Evolutionary conservation across 2,113 vertebrate species (phyloP).

Genomic region (Opisthocomus hoazin): DNA sequence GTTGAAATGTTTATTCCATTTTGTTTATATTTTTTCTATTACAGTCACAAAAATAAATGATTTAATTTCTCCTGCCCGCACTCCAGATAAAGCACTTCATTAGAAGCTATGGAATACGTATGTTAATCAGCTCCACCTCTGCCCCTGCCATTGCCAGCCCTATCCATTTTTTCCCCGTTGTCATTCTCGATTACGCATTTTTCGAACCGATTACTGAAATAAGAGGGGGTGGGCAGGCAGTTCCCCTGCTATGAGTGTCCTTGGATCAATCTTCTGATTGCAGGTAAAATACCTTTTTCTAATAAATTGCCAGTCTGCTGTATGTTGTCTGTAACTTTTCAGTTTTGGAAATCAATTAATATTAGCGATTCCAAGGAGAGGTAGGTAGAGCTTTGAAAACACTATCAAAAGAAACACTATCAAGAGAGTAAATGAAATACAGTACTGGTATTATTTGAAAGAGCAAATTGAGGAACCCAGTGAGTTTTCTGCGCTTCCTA

Average conservation of each 20-base stretch:
- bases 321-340: background rate
- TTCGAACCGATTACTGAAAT: background rate
- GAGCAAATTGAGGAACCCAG: background rate
- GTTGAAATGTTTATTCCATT: background rate
- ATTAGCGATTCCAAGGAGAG: background rate
- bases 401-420: fast-evolving
- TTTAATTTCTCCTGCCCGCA: background rate
- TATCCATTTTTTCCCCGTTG: background rate
- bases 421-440: background rate
- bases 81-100: background rate
- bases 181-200: background rate
- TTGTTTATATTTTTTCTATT: background rate
- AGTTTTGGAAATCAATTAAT: background rate
- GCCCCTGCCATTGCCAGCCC: background rate
- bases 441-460: background rate
- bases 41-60: background rate
- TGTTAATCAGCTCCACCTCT: background rate
- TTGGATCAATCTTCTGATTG: background rate
- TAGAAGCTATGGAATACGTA: background rate
- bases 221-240: background rate
- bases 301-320: background rate
- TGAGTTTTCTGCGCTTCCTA: background rate
- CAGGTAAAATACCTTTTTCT: background rate
- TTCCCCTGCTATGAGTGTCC: background rate
- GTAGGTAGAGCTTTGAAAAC: background rate